Evolutionary conservation across 2,113 vertebrate species (phyloP), one percentile per base, ranked within the genome.

Genomic region (Menidia beryllina): DNA sequence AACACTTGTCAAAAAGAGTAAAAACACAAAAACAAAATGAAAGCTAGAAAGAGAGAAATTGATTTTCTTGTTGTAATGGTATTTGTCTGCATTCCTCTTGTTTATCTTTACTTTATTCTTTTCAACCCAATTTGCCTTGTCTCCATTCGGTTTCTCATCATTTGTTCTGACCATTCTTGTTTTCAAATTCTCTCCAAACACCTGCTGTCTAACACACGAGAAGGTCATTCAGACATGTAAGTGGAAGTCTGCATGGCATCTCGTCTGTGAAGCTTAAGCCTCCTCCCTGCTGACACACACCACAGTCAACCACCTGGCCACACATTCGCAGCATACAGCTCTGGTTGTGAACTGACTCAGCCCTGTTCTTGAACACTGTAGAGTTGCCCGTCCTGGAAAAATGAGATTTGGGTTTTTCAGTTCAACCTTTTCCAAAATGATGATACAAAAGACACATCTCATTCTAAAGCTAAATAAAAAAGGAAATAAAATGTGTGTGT

Each of bases 271-370:
- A 71, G 74, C 81, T 81, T 80, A 86, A 87, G 78, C 80, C 64
- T 69, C 76, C 26, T 81, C 57, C 81, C 82, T 24, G 83, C 85
- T 79, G 86, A 45, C 41, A 77, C 27, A 62, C 69, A 73, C 82
- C 70, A 53, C 72, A 78, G 75, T 79, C 76, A 27, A 67, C 69
- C 79, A 88, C 90, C 82, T 89, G 86, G 76, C 61, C 77, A 77
- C 83, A 76, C 75, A 79, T 79, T 73, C 20, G 20, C 58, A 48
- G 47, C n/a, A 34, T 19, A 55, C 57, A 24, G 34, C 50, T 70
- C 41, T 72, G 72, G 50, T 66, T 85, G 62, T 54, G 80, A 24
- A 66, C 53, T 11, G 51, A 59, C 69, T 78, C 68, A 69, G 66
- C 63, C 72, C 77, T 78, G 77, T 67, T 73, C 65, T 70, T 81